Conservation (phyloP, 2,113 vertebrate species). For the Pseudorasbora parva region DNA sequence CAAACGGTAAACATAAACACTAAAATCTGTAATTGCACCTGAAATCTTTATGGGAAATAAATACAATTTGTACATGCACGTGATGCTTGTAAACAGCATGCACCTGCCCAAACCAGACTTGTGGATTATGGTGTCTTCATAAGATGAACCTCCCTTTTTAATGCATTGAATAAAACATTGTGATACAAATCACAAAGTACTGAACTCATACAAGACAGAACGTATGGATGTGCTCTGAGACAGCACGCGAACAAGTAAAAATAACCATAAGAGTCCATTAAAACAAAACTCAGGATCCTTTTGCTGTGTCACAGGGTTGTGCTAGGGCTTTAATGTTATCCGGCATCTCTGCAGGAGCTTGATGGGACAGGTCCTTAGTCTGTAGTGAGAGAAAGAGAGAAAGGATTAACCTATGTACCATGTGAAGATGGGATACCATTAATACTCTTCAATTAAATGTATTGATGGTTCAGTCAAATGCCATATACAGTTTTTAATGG, state of each 20-base stretch:
- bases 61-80: conserved; percentile 40
- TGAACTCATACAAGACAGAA: conserved; percentile 31
- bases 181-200: conserved; percentile 38
- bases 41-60: conserved; percentile 50
- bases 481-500: neutral
- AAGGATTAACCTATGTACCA: neutral
- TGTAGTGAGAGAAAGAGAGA: conserved; percentile 26
- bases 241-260: conserved; percentile 1
- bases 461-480: neutral
- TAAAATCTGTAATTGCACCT: conserved; percentile 51
- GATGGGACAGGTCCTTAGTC: conserved; percentile 52
- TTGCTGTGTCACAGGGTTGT: conserved; percentile 25
- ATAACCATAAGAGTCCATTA: conserved; percentile 29
- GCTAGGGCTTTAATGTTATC: neutral
- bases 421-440: neutral
- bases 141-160: conserved; percentile 43
- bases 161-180: conserved; percentile 22
- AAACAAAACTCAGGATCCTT: conserved; percentile 42
- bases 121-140: conserved; percentile 6
- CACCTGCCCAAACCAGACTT: conserved; percentile 44
- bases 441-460: neutral
- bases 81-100: conserved; percentile 52
- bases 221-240: conserved; percentile 21
- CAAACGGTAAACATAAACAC: conserved; percentile 28
- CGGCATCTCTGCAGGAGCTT: conserved; percentile 30